Evolutionary conservation across 37 sponge, comb jelly and placozoan species (phyloP), one percentile per base, ranked within the genome.

Genomic region (Halichondria panicea): DNA sequence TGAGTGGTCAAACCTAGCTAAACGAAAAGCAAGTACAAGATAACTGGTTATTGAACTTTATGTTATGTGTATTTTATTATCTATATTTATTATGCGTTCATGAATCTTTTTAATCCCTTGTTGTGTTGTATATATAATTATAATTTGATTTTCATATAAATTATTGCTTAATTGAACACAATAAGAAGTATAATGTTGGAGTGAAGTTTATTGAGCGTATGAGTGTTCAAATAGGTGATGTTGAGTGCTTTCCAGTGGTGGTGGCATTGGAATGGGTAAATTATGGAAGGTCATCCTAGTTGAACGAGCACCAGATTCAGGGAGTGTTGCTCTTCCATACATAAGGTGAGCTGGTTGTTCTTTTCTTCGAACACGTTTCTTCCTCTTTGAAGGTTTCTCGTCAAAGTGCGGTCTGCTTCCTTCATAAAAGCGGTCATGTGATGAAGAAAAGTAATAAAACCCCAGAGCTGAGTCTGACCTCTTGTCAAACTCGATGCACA

Each of bases 401-500:
- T 34, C 34, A 38, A 70, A 70, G 27, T 43, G 15, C 39, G 70
- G 63, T 38, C 27, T 4, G 11, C 31, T 28, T 2, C 70, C 80
- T 36, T 80, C 71, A 57, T 70, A 80, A 28, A 59, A 68, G 34
- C 71, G 71, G 5, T 24, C 30, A 43, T 68, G 80, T 4, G 61
- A 21, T 9, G 80, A 55, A 11, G 80, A 70, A 55, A 74, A 67
- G 37, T 80, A 70, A 30, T 25, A 70, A 34, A 69, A 80, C 4
- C 18, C 37, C 4, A 80, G 45, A 63, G 37, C 30, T 30, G 70
- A 63, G 37, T 80, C 62, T 0, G 59, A 27, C 18, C 80, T 31
- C 34, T 80, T 80, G 0, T n/a, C 28, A 24, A 70, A 70, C 34
- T 80, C 80, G 0, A 8, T 24, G 33, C 70, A 70, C 18, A 57